Conservation (phyloP, 1,140 invertebrate species). For the Drosophila miranda region DNA sequence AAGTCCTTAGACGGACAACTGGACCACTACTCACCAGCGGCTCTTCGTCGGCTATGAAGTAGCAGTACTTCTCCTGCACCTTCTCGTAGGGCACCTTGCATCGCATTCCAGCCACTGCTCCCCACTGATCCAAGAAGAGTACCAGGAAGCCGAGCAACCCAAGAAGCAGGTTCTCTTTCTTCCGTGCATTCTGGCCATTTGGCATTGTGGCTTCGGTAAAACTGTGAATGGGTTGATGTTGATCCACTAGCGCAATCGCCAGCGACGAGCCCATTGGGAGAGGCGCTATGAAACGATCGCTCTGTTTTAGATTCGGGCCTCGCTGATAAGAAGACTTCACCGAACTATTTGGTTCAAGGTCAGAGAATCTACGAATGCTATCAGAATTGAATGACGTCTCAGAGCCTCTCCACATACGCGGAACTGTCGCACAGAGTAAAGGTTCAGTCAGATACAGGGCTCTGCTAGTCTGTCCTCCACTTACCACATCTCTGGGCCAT, state of each 20-base stretch:
- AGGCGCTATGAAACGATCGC: too few relatives aligned
- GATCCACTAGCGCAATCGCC: not conserved
- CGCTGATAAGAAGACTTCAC: too few relatives aligned
- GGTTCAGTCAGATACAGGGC: too few relatives aligned
- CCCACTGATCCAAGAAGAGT: not conserved
- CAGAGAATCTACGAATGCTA: too few relatives aligned
- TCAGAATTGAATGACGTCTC: too few relatives aligned
- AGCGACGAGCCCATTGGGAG: too few relatives aligned
- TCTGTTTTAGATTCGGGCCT: not conserved
- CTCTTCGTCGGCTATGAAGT: constrained; percentile 45
- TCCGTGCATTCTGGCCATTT: constrained; percentile 24
- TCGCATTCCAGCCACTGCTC: constrained; percentile 17
- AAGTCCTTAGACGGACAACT: not conserved
- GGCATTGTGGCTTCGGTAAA: constrained; percentile 36
- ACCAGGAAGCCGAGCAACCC: not conserved
- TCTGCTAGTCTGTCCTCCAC: too few relatives aligned
- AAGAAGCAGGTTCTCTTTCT: constrained; percentile 5
- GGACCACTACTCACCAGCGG: constrained; percentile 46
- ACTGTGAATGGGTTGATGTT: constrained; percentile 18
- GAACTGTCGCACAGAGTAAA: too few relatives aligned
- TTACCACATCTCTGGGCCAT: too few relatives aligned
- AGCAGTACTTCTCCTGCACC: constrained; percentile 64
- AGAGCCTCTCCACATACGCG: too few relatives aligned
- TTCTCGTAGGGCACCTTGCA: constrained; percentile 61
- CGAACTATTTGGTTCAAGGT: too few relatives aligned